Evolutionary conservation across 1,140 invertebrate genomes (phyloP).

Genomic region (Habropoda laboriosa): DNA sequence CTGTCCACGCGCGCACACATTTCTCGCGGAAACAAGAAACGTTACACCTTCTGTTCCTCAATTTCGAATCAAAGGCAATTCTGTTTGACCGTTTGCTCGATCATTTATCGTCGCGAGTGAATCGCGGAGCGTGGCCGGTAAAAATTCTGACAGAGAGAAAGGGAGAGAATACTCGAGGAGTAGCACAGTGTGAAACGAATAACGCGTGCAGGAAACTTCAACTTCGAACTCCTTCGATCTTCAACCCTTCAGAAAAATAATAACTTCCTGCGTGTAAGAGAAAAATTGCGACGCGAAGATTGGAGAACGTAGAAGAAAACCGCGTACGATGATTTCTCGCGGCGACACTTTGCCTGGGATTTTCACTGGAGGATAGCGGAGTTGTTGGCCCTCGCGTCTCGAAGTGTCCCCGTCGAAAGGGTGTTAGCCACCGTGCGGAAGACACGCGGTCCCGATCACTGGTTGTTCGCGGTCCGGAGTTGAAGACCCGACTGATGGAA

Average conservation of each 20-base stretch:
- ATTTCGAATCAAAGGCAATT: no score
- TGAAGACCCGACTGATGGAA: slow-evolving; percentile 78
- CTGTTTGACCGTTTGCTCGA: neutral
- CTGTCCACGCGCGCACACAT: no score
- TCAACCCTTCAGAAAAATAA: no score
- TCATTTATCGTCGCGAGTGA: neutral
- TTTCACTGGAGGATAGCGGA: no score
- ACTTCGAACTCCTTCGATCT: neutral
- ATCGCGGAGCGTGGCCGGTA: neutral
- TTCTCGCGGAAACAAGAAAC: neutral
- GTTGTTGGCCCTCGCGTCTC: no score
- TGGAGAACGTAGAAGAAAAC: no score
- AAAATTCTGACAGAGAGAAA: neutral
- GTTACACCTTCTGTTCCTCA: no score
- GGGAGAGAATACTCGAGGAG: neutral
- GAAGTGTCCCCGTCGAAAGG: slow-evolving; percentile 31
- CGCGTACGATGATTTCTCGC: no score
- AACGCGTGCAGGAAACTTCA: slow-evolving; percentile 10
- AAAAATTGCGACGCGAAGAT: no score
- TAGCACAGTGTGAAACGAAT: neutral
- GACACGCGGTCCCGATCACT: slow-evolving; percentile 57
- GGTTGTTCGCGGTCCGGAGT: slow-evolving; percentile 77
- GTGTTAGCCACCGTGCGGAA: slow-evolving; percentile 45
- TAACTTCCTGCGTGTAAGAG: no score
- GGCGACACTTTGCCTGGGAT: no score